Percentiles rank a stretch among this genome's conserved stretches.
These are phyloP conservation scores for Pocillopora verrucosa DNA, from an alignment of 64 coral and sea anemone species.

Conservation along the genomic window DNA sequence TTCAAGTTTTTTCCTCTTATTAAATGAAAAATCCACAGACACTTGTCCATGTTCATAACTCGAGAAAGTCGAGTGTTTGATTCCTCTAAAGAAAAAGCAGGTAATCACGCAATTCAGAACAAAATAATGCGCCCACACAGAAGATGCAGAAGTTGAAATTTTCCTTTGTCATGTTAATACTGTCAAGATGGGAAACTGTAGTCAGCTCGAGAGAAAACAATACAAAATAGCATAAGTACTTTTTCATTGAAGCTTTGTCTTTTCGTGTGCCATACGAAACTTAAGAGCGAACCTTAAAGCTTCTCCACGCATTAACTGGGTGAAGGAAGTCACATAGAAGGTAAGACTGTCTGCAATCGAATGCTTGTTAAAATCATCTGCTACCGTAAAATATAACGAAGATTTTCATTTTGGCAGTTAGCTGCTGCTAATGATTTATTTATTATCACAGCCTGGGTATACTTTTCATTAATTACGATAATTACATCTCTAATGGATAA, in stretches of 20 bases:
- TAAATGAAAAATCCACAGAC: neutral
- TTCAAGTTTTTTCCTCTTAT: no score
- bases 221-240: conserved; percentile 1
- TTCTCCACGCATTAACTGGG: neutral
- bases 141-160: neutral
- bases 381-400: neutral
- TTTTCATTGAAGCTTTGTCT: conserved; percentile 7
- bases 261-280: neutral
- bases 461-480: conserved; percentile 24
- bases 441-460: conserved; percentile 9
- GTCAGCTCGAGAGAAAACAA: neutral
- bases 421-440: neutral
- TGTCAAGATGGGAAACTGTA: neutral
- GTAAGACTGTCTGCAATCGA: neutral
- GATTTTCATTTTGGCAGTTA: conserved; percentile 32
- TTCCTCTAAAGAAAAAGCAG: neutral
- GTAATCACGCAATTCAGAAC: neutral
- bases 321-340: neutral
- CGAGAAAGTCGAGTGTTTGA: neutral
- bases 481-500: conserved; percentile 17
- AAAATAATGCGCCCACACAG: neutral
- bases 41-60: neutral
- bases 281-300: neutral
- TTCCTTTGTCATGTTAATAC: neutral
- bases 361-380: neutral